Evolutionary conservation across 2,888 invertebrate species (phyloP).

Genomic region (Marronus borbonicus): DNA sequence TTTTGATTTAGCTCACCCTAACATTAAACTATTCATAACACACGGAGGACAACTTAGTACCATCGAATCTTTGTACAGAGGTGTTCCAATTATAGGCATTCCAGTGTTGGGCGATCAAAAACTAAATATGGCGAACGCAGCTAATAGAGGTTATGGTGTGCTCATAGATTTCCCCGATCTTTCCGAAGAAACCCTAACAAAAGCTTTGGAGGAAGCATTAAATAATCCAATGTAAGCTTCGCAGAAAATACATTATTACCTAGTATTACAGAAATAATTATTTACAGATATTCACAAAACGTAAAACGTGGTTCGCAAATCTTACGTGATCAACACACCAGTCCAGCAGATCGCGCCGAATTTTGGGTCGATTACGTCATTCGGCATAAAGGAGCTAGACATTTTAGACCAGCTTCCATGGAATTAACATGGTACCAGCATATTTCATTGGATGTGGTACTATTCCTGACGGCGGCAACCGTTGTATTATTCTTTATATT

Average conservation of each 20-base stretch:
- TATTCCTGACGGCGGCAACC: constrained; percentile 30
- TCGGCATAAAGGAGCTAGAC: constrained; percentile 39
- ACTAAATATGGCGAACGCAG: constrained; percentile 53
- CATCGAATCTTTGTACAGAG: constrained; percentile 56
- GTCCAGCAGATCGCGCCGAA: constrained; percentile 34
- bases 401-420: constrained; percentile 26
- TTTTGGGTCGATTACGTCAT: constrained; percentile 47
- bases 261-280: not conserved
- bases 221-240: constrained; percentile 53
- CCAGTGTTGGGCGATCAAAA: constrained; percentile 57
- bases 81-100: constrained; percentile 57
- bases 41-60: constrained; percentile 58
- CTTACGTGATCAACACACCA: constrained; percentile 21
- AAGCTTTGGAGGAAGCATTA: constrained; percentile 55
- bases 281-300: constrained; percentile 29
- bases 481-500: constrained; percentile 11
- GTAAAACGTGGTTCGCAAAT: constrained; percentile 36
- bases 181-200: constrained; percentile 50
- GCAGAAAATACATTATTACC: not conserved
- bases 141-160: constrained; percentile 53
- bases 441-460: constrained; percentile 27
- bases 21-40: constrained; percentile 57
- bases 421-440: constrained; percentile 37
- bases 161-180: constrained; percentile 51
- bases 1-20: constrained; percentile 54